Base-by-base conservation (phyloP, 2,113 vertebrate genomes). In the Callionymus lyra region DNA sequence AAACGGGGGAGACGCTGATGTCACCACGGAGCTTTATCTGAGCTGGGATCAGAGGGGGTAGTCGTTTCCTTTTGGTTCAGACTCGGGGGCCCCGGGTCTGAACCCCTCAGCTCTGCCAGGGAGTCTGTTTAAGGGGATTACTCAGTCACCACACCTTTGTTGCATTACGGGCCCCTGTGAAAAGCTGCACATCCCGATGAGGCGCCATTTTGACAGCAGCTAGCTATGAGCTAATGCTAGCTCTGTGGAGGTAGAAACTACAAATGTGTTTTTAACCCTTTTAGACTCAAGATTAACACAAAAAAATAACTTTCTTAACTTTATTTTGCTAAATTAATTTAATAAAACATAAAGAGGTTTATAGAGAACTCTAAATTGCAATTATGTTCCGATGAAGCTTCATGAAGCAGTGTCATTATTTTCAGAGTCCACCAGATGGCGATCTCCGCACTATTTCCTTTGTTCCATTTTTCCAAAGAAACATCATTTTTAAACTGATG, bases 81-180 rank as follows among this genome's bases (percentile, higher is more conserved):
- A 45, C 61, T 64, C 56, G 19, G 58, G 51, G 60, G 70, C 64
- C 71, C 71, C 68, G 46, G 44, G 31, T 55, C 56, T 59, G 59
- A 77, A 69, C 50, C 41, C n/a, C 40, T 4, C 40, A 42, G 60
- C 51, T 76, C 70, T 60, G 68, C 72, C 63, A 63, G 44, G 58
- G 63, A 70, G 60, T 37, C 67, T 69, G 61, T 70, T 79, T 76
- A 55, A 72, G 59, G 56, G 65, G 72, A 74, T 78, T 72, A 79
- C 55, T 65, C 52, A 63, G 63, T 68, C 68, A 55, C 65, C 62
- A 73, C 81, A 79, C 80, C 72, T 82, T 79, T 74, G 65, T 76
- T 80, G 65, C 65, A 80, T 83, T 79, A 81, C 38, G 59, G 67
- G 65, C 40, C 63, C 16, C 50, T 72, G 58, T 52, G 53, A 65